Evolutionary conservation across 2,888 invertebrate species (phyloP).

Genomic region (Euzophera pinguis): DNA sequence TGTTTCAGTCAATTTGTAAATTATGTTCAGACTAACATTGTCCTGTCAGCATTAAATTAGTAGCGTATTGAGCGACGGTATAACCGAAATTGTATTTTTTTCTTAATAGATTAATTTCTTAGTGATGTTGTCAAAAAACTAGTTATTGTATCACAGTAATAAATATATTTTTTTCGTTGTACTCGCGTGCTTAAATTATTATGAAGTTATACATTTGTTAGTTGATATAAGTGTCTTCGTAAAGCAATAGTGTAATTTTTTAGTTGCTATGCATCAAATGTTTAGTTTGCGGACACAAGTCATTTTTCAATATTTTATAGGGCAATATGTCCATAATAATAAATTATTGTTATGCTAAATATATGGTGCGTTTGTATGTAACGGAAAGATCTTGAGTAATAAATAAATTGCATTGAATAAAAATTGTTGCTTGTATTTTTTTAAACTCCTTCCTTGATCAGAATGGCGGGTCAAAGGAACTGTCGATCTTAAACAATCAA

Average conservation of each 20-base stretch:
- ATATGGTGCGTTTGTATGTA: constrained; percentile 77
- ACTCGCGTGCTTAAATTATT: neutral
- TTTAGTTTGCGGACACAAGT: constrained; percentile 28
- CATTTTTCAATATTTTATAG: constrained; percentile 32
- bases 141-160: constrained; percentile 1
- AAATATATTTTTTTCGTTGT: neutral
- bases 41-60: neutral
- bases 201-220: neutral
- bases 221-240: constrained; percentile 4
- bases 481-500: too few species aligned
- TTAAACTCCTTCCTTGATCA: too few species aligned
- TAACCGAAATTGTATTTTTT: neutral
- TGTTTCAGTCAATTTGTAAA: neutral
- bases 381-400: constrained; percentile 64
- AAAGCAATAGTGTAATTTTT: constrained; percentile 1
- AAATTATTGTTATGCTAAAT: constrained; percentile 69
- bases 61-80: neutral
- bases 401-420: constrained; percentile 70
- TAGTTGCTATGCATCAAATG: constrained; percentile 20
- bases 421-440: constrained; percentile 19
- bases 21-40: neutral
- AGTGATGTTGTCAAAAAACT: constrained; percentile 5
- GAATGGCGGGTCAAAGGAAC: too few species aligned
- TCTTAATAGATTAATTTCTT: neutral
- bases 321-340: constrained; percentile 38